Percentiles rank a stretch among this genome's conserved stretches.
Evolutionary conservation across 1,140 invertebrate species (phyloP).

Genomic region (Goniozus legneri): DNA sequence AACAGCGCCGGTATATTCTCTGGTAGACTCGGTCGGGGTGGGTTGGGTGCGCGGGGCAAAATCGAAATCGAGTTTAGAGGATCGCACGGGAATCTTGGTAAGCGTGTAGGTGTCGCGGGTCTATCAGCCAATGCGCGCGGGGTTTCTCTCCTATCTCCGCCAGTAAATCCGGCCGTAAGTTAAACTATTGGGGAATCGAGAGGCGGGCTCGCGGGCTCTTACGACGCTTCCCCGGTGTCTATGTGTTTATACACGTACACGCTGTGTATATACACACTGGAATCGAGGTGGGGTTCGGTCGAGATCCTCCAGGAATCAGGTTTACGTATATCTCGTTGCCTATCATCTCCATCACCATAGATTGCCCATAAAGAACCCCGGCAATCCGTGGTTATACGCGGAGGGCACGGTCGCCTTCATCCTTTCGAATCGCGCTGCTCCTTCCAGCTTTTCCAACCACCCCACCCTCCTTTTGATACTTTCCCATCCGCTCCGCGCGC

Average conservation of each 20-base stretch:
- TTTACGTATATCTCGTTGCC: conserved; percentile 54
- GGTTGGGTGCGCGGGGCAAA: no score
- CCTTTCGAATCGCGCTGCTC: conserved; percentile 6
- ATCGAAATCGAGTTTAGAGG: conserved; percentile 28
- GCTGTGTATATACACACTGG: no score
- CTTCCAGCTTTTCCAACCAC: neutral
- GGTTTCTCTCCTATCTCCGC: conserved; percentile 46
- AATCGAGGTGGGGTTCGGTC: conserved; percentile 24
- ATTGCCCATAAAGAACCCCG: conserved; percentile 55
- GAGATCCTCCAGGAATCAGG: conserved; percentile 50
- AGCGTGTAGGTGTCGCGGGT: conserved; percentile 40
- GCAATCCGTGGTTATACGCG: conserved; percentile 54
- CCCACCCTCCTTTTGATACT: conserved; percentile 15
- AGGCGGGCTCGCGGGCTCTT: conserved; percentile 13
- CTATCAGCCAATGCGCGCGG: conserved; percentile 43
- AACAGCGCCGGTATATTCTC: no score
- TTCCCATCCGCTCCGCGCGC: no score
- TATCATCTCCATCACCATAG: conserved; percentile 57
- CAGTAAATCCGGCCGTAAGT: conserved; percentile 55
- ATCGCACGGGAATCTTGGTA: conserved; percentile 28
- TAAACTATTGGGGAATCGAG: conserved; percentile 55
- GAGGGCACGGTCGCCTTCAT: conserved; percentile 18
- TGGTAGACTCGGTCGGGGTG: no score
- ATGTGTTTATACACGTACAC: no score
- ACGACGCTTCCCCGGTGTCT: no score